These are phyloP conservation scores for Pterois miles DNA, from an alignment of 2,797 vertebrate genomes.

Conservation along the genomic window DNA sequence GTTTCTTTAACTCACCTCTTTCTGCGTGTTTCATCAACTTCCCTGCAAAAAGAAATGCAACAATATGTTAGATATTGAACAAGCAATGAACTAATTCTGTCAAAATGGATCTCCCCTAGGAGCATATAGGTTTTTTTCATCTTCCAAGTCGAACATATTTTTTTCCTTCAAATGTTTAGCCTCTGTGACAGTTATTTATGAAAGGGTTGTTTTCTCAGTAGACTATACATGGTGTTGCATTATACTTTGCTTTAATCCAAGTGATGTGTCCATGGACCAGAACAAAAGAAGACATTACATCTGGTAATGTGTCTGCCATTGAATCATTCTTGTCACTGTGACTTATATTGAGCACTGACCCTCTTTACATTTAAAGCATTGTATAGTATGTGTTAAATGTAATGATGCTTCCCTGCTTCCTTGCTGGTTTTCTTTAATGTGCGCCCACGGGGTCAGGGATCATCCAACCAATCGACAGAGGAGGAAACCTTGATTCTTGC, in stretches of 20 bases:
- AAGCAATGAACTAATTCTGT: slow-evolving; percentile 76
- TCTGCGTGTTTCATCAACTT: slow-evolving; percentile 73
- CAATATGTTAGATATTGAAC: slow-evolving; percentile 66
- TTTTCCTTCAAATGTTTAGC: slow-evolving; percentile 63
- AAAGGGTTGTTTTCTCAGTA: slow-evolving; percentile 58
- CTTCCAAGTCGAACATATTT: slow-evolving; percentile 50
- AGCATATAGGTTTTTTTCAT: slow-evolving; percentile 60
- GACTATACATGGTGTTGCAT: slow-evolving; percentile 57
- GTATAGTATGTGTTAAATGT: slow-evolving; percentile 59
- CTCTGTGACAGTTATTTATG: slow-evolving; percentile 63
- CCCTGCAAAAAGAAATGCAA: slow-evolving; percentile 52
- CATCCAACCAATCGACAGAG: slow-evolving; percentile 53
- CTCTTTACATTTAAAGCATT: slow-evolving; percentile 72
- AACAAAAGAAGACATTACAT: slow-evolving; percentile 40
- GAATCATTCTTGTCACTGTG: slow-evolving; percentile 58
- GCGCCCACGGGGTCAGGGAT: slow-evolving; percentile 69
- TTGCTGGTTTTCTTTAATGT: slow-evolving; percentile 59
- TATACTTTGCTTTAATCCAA: slow-evolving; percentile 58
- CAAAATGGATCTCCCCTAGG: slow-evolving; percentile 62
- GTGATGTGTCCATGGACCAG: slow-evolving; percentile 35
- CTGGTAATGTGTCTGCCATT: slow-evolving; percentile 21
- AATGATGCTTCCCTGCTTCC: slow-evolving; percentile 64
- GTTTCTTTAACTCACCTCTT: slow-evolving; percentile 59
- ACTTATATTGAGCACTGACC: slow-evolving; percentile 69
- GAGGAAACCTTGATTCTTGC: slow-evolving; percentile 58